These are phyloP conservation scores for Cotesia chilonis DNA, from an alignment of 1,140 invertebrate species.

Conservation along the genomic window DNA sequence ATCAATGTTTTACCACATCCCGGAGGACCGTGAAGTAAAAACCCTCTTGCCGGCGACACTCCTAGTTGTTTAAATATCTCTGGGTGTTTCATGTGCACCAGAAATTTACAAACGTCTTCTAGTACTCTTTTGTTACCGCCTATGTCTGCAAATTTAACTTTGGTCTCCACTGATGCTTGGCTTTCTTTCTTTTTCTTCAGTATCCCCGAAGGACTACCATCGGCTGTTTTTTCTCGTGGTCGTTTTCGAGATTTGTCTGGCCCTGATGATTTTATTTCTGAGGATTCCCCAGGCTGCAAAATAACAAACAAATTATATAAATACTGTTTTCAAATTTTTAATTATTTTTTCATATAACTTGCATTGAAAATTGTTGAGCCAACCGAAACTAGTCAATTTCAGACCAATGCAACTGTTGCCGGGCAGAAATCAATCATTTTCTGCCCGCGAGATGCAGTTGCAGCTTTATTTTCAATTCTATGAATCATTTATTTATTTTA, in stretches of 20 bases:
- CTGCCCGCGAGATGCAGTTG: too few relatives aligned
- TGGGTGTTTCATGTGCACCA: constrained; percentile 85
- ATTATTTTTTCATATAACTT: too few relatives aligned
- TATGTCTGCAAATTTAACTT: constrained; percentile 76
- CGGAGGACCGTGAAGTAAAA: constrained; percentile 90
- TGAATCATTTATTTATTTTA: too few relatives aligned
- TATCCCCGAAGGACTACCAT: constrained; percentile 44
- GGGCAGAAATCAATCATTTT: too few relatives aligned
- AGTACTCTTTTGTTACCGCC: constrained; percentile 78
- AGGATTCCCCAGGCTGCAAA: constrained; percentile 35
- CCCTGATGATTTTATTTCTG: not conserved
- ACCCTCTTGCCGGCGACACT: constrained; percentile 82
- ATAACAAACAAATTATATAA: too few relatives aligned
- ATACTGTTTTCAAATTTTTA: too few relatives aligned
- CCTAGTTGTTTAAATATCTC: constrained; percentile 83
- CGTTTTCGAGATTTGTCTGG: constrained; percentile 56
- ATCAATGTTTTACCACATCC: constrained; percentile 93
- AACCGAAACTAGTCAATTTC: too few relatives aligned
- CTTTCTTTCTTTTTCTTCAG: constrained; percentile 52
- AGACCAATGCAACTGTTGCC: too few relatives aligned
- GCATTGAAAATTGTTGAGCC: too few relatives aligned
- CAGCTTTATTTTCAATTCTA: too few relatives aligned
- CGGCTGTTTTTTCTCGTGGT: constrained; percentile 58
- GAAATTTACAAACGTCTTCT: constrained; percentile 80
- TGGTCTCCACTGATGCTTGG: constrained; percentile 53